phyloP scores from a whole-genome alignment of 2,797 vertebrate species.

The Coendou prehensilis region DNA sequence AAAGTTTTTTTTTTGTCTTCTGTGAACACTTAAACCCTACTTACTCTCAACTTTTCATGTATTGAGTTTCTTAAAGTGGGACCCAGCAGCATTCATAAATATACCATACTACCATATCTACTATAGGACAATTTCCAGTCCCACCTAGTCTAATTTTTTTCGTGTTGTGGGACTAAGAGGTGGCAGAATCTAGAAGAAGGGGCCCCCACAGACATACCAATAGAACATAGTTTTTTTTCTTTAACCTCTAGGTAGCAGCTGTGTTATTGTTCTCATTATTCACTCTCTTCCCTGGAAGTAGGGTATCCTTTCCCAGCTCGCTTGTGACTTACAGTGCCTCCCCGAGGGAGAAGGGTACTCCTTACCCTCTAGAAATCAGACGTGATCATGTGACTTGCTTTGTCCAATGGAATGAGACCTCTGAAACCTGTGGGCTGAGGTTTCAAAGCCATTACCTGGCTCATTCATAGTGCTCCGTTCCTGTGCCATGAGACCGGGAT shows the following conservation, averaged over 20 bases:
- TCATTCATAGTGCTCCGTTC: background rate
- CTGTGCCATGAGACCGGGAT: background rate
- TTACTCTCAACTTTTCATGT: background rate
- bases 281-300: background rate
- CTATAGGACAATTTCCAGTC: background rate
- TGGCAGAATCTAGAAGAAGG: background rate
- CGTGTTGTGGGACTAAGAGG: background rate
- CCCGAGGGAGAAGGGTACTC: background rate
- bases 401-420: background rate
- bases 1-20: background rate
- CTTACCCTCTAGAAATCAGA: background rate
- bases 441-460: background rate
- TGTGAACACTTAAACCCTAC: background rate
- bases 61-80: background rate
- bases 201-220: background rate
- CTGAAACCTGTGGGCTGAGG: background rate
- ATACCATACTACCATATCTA: background rate
- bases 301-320: background rate
- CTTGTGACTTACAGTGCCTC: background rate
- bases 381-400: background rate
- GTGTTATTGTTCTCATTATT: background rate
- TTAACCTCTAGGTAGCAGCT: background rate
- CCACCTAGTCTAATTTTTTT: background rate
- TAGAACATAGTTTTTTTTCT: background rate
- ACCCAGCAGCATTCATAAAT: background rate